Evolutionary conservation across 2,888 invertebrate species (phyloP).

Genomic region (Andrena haemorrhoa): DNA sequence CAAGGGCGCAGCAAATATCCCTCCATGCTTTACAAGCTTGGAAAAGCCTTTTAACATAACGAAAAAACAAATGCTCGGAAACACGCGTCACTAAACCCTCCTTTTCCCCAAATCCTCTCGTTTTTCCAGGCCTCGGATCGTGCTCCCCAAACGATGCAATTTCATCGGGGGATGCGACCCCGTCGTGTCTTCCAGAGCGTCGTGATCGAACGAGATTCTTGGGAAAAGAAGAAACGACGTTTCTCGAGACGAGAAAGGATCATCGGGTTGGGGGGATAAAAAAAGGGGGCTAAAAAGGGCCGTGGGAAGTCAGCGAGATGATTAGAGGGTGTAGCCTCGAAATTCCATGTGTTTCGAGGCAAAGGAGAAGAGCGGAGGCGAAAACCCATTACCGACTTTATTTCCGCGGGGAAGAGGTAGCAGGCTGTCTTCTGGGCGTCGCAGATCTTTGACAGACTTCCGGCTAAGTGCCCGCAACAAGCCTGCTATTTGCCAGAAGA

Average conservation of each 20-base stretch:
- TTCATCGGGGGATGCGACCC: neutral
- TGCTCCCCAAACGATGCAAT: constrained; percentile 14
- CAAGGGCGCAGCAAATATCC: no score
- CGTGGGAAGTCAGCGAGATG: constrained; percentile 3
- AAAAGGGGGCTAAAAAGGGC: constrained; percentile 4
- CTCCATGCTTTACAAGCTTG: neutral
- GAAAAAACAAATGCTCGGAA: neutral
- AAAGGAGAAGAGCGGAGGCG: neutral
- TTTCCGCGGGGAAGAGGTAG: neutral
- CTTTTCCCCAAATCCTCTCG: neutral
- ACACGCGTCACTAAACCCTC: constrained; percentile 3
- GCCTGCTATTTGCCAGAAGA: neutral
- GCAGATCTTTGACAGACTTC: constrained; percentile 9
- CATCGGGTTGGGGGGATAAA: neutral
- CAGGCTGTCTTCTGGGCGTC: constrained; percentile 26
- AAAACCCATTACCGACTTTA: constrained; percentile 28
- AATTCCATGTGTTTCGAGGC: neutral
- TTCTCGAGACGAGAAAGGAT: constrained; percentile 11
- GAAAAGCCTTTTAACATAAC: neutral
- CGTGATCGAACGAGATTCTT: constrained; percentile 13
- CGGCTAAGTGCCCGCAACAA: constrained; percentile 12
- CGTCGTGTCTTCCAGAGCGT: neutral
- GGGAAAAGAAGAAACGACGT: constrained; percentile 15
- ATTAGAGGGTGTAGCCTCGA: constrained; percentile 32
- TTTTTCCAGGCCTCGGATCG: neutral